Base-by-base conservation (phyloP, 2,113 vertebrate species). In the Falcunculus frontatus region DNA sequence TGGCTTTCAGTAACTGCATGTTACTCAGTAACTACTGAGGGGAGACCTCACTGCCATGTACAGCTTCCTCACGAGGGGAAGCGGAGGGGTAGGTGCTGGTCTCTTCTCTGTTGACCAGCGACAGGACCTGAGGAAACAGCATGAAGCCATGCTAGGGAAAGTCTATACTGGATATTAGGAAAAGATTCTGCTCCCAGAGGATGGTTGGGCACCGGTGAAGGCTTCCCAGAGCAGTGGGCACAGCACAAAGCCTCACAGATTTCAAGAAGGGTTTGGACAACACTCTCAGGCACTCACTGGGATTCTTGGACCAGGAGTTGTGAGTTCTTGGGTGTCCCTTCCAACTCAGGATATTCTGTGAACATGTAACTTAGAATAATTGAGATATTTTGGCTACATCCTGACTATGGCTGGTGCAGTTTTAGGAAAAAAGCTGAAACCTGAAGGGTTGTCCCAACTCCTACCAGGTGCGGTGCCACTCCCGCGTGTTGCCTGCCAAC, bases 361-460 rank as follows among this genome's bases (percentile, higher is more conserved):
- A 27, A 19, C 0, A 0, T 8, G 4, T 33, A 16, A 10, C 2
- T 82, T 21, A 37, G 22, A 33, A 50, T 47, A 56, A 84, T 26
- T 25, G 46, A 27, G 25, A 4, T 75, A 39, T 27, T 93, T 79
- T 69, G 41, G 41, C 33, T 56, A 4, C 22, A 44, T 90, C 26
- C 67, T 65, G 41, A 6, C 9, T 27, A 9, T 14, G 16, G 29
- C 42, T 87, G 52, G 8, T 87, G 50, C 13, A 70, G 18, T 67
- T 91, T 81, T n/a, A 65, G 73, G 11, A 35, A 62, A 89, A 75
- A 89, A 80, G 8, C 16, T 47, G 77, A 46, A 87, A 63, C 16
- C 21, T 42, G 33, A 70, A 63, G 52, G 5, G 16, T 30, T 87
- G 60, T 78, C 78, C 56, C 11, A 16, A 0, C 10, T 84, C 37